These are phyloP conservation scores for Pelobates cultripes DNA, from an alignment of 2,797 vertebrate genomes.

Conservation along the genomic window DNA sequence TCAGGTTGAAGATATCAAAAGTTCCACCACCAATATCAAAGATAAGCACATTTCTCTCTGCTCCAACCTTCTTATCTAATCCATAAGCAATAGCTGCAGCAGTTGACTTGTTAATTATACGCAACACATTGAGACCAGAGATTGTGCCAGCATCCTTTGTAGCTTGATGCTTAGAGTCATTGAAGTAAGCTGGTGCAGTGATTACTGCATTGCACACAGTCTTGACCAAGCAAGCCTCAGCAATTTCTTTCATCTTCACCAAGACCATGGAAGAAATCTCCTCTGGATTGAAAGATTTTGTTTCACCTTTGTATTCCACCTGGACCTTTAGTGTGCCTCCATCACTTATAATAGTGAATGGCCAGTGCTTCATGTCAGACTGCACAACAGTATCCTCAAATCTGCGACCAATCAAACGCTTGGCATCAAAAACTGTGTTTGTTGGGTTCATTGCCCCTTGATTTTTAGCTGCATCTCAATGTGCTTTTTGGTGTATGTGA, in stretches of 20 bases:
- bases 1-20: no score
- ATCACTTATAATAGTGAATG: slow-evolving; percentile 85
- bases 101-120: slow-evolving; percentile 53
- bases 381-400: slow-evolving; percentile 86
- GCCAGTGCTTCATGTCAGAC: slow-evolving; percentile 91
- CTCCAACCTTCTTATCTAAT: no score
- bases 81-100: no score
- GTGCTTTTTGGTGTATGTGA: slow-evolving; percentile 85
- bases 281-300: neutral
- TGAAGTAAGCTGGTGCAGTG: slow-evolving; percentile 90
- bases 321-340: slow-evolving; percentile 59
- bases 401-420: slow-evolving; percentile 86
- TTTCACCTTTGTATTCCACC: slow-evolving; percentile 87
- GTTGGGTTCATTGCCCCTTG: slow-evolving; percentile 90
- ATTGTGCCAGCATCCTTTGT: slow-evolving; percentile 54
- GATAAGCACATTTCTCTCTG: no score
- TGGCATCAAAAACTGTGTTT: slow-evolving; percentile 91
- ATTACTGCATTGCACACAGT: slow-evolving; percentile 86
- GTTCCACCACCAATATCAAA: no score
- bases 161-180: slow-evolving; percentile 75
- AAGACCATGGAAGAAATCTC: slow-evolving; percentile 8
- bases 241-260: no score
- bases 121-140: slow-evolving; percentile 48
- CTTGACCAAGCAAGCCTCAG: no score
- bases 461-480: slow-evolving; percentile 91